Evolutionary conservation across 2,888 invertebrate genomes (phyloP), one percentile per base, ranked within the genome.

Genomic region (Steinernema scapterisci): DNA sequence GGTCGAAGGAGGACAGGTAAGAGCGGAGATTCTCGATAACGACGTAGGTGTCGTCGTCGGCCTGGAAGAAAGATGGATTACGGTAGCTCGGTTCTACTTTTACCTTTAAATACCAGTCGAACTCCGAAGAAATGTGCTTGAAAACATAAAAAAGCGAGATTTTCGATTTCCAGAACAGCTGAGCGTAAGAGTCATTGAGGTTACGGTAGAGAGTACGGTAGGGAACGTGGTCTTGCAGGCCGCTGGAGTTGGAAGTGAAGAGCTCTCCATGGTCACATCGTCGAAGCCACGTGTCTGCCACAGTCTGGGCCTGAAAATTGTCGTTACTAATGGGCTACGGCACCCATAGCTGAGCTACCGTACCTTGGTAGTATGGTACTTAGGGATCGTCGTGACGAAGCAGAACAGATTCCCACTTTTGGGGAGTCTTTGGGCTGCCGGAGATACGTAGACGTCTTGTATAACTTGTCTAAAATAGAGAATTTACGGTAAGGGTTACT

Each of bases 61-160:
- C 83, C 82, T 84, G 31, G 70, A 75, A 25, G 2, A 51, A 13
- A 46, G 19, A n/a, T n/a, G n/a, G n/a, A n/a, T n/a, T n/a, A n/a
- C n/a, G n/a, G n/a, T n/a, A n/a, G n/a, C n/a, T n/a, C n/a, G n/a
- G n/a, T n/a, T n/a, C n/a, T n/a, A n/a, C n/a, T n/a, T n/a, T n/a
- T n/a, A 82, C 82, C 75, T 82, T 83, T 72, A 83, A 54, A 73
- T 83, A 83, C 83, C 83, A 84, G 56, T 83, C 83, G 72, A 83
- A 84, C 5, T 84, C 77, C 13, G 70, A 13, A 0, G 79, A 81
- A 45, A 84, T 77, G 23, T 81, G 56, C 9, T 75, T 74, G 56
- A 77, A 82, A 19, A 78, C 78, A 63, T 82, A 82, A 71, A 81
- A 73, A 71, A 84, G 79, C 7, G 81, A 83, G 56, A 76, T 80